Evolutionary conservation across 2,888 invertebrate species (phyloP).

Genomic region (Scaptomyza reducta): DNA sequence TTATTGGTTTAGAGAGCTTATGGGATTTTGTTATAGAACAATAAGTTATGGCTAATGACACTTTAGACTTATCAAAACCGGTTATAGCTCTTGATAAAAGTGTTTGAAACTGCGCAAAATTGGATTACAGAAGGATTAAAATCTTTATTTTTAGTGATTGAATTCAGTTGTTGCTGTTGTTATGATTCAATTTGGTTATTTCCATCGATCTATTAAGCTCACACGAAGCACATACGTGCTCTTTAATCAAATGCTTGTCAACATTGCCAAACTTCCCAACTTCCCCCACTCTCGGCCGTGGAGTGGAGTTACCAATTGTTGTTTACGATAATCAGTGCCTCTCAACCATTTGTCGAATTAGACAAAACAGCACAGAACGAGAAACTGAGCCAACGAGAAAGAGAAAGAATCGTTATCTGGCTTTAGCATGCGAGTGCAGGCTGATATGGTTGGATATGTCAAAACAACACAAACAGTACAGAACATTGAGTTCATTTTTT

Average conservation of each 20-base stretch:
- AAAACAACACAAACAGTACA: slow-evolving; percentile 4
- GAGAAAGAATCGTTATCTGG: slow-evolving; percentile 32
- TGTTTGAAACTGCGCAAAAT: slow-evolving; percentile 21
- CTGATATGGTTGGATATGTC: slow-evolving; percentile 42
- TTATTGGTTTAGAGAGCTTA: slow-evolving; percentile 32
- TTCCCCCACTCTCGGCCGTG: slow-evolving; percentile 16
- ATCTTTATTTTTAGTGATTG: slow-evolving; percentile 26
- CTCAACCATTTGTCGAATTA: slow-evolving; percentile 65
- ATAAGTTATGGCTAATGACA: slow-evolving; percentile 14
- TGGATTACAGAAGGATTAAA: background rate
- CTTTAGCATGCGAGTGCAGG: slow-evolving; percentile 41
- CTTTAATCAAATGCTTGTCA: slow-evolving; percentile 73
- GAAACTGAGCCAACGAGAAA: background rate
- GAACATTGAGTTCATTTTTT: slow-evolving; percentile 6
- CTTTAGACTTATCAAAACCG: slow-evolving; percentile 29
- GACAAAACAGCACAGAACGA: slow-evolving; percentile 40
- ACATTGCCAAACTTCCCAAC: slow-evolving; percentile 60
- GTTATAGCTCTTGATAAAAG: background rate
- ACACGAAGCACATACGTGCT: slow-evolving; percentile 53
- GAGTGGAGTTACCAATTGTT: slow-evolving; percentile 41
- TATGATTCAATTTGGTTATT: slow-evolving; percentile 28
- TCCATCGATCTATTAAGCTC: slow-evolving; percentile 41
- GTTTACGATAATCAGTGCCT: slow-evolving; percentile 37
- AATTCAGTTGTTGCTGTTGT: slow-evolving; percentile 25
- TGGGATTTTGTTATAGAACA: slow-evolving; percentile 31